Conservation (phyloP, 2,797 vertebrate species). For the Gadopsis bispinosus region DNA sequence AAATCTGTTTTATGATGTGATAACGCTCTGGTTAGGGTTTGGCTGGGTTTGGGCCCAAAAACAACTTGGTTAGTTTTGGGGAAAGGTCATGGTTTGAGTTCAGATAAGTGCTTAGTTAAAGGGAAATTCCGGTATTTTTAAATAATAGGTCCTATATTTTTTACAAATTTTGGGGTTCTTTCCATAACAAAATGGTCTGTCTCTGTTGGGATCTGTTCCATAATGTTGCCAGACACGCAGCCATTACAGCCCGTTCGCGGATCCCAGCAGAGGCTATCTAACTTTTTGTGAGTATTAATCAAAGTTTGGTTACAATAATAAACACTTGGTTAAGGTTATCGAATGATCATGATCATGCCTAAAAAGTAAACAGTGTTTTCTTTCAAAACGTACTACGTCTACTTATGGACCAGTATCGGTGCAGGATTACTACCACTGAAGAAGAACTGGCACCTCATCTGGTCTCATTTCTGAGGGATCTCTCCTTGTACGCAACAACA, state of each 20-base stretch:
- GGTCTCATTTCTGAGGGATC: not conserved
- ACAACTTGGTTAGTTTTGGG: not conserved
- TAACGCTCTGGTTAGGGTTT: not conserved
- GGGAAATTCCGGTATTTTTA: no score
- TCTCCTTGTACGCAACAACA: not conserved
- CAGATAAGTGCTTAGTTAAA: not conserved
- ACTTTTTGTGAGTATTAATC: no score
- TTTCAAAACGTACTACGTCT: slow-evolving; percentile 10
- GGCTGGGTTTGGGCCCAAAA: not conserved
- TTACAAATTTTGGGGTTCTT: no score
- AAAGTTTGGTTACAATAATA: no score
- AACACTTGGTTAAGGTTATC: no score
- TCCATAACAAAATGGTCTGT: no score
- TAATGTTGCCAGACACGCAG: no score
- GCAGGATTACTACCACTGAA: not conserved
- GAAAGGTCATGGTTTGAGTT: not conserved
- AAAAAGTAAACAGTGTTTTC: not conserved
- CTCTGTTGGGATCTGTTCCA: no score
- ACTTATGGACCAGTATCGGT: not conserved
- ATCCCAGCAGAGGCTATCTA: no score
- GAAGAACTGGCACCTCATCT: not conserved
- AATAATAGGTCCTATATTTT: no score
- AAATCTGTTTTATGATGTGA: not conserved
- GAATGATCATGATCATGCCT: not conserved
- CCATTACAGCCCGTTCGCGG: no score